Evolutionary conservation across 2,113 vertebrate species (phyloP).

Genomic region (Edolisoma coerulescens): DNA sequence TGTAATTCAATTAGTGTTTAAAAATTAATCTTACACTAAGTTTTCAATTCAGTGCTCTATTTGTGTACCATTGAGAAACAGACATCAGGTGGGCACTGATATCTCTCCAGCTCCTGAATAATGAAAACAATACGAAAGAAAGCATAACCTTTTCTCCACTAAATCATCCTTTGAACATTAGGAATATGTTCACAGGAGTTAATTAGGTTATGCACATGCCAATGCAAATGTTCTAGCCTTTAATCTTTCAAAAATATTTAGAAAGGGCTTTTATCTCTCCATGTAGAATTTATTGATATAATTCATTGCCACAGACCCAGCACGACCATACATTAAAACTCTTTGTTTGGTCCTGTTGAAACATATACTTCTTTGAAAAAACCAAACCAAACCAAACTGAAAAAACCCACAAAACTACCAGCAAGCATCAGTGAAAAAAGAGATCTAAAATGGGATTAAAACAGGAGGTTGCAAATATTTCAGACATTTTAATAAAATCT

Average conservation of each 20-base stretch:
- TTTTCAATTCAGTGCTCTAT: neutral
- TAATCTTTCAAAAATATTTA: conserved; percentile 39
- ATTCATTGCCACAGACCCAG: neutral
- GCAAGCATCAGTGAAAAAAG: neutral
- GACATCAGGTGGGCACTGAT: neutral
- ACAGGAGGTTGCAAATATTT: neutral
- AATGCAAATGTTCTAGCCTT: neutral
- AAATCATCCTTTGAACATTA: conserved; percentile 13
- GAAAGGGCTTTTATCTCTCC: neutral
- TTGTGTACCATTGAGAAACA: neutral
- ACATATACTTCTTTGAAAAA: neutral
- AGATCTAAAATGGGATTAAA: neutral
- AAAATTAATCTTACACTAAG: neutral
- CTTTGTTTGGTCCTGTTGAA: neutral
- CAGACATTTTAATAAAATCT: neutral
- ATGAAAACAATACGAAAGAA: neutral
- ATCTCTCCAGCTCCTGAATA: neutral
- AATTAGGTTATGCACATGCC: neutral
- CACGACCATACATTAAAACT: accelerated
- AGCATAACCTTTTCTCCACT: neutral
- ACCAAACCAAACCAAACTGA: neutral
- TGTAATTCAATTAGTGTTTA: neutral
- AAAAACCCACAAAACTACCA: neutral
- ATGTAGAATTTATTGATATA: neutral
- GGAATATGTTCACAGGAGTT: neutral